Percentiles rank a stretch among this genome's conserved stretches.
Evolutionary conservation across 2,797 vertebrate genomes (phyloP).

Genomic region (Manis pentadactyla): DNA sequence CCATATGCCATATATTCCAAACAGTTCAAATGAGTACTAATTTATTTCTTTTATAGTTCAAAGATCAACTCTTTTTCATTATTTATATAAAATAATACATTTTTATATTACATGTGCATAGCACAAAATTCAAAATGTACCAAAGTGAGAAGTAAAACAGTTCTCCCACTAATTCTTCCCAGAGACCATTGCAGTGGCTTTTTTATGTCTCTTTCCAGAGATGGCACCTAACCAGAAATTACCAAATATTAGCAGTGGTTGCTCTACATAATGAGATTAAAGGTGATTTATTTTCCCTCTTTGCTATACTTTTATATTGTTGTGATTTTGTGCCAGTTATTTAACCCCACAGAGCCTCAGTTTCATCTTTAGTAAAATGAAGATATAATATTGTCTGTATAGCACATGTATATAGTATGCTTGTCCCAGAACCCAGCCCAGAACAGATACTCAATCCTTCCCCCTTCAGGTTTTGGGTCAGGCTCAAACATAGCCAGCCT

Average conservation of each 20-base stretch:
- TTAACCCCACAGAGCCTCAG: neutral
- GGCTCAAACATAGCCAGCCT: neutral
- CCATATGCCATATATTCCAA: neutral
- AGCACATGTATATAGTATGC: neutral
- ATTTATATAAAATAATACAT: neutral
- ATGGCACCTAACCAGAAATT: neutral
- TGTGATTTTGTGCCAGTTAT: neutral
- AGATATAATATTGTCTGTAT: neutral
- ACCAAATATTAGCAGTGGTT: neutral
- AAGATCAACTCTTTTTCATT: neutral
- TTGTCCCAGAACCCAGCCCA: neutral
- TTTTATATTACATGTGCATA: neutral
- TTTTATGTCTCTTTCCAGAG: neutral
- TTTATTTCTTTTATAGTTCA: neutral
- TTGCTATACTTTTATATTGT: neutral
- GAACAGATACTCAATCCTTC: neutral
- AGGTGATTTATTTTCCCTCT: neutral
- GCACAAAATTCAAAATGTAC: neutral
- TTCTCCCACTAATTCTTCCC: neutral
- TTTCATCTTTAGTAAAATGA: neutral
- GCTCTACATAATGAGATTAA: neutral
- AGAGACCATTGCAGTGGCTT: neutral
- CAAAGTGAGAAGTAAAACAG: neutral
- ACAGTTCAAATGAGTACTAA: neutral
- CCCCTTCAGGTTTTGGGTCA: neutral